Percentiles rank a stretch among this genome's conserved stretches.
Evolutionary conservation across 2,113 vertebrate species (phyloP).

Genomic region (human): GRCh38 chr1:74565001-74565500

Average conservation of each 20-base stretch:
- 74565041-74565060: background rate
- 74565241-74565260: slow-evolving; percentile 1
- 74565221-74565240: background rate
- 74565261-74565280: background rate
- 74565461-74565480: background rate
- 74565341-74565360: background rate
- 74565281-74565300: background rate
- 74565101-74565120: background rate
- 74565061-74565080: background rate
- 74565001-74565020: background rate
- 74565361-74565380: background rate
- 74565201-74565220: background rate
- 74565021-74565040: background rate
- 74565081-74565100: background rate
- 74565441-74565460: background rate
- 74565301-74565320: background rate
- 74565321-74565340: background rate
- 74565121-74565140: background rate
- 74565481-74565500: background rate
- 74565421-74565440: fast-evolving
- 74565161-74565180: background rate
- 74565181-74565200: background rate
- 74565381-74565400: fast-evolving
- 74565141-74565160: background rate
- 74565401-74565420: background rate